A percentile compares a stretch with the other conserved stretches of the same genome.
Conservation (phyloP, 1,140 invertebrate species). For the Calosoma granatense region DNA sequence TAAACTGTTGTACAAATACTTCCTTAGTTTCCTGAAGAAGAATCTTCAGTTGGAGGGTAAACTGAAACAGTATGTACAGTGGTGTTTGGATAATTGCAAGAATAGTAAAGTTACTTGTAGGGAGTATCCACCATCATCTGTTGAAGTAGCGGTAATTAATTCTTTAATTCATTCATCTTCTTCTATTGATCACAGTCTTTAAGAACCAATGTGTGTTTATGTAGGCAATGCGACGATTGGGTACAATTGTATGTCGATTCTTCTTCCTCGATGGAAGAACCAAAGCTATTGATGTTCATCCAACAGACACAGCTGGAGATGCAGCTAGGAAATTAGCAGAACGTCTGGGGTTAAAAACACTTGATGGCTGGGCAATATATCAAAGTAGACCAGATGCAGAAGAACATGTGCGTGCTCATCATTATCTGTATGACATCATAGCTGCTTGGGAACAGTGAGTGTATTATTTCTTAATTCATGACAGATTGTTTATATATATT, state of each 20-base stretch:
- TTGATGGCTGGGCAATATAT: constrained; percentile 93
- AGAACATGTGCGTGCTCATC: constrained; percentile 84
- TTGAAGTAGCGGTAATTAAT: constrained; percentile 79
- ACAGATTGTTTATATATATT: not conserved
- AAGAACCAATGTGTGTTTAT: constrained; percentile 17
- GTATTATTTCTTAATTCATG: constrained; percentile 3
- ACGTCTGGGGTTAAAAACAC: constrained; percentile 69
- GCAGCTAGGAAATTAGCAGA: constrained; percentile 81
- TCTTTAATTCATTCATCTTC: not conserved
- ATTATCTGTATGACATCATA: constrained; percentile 90
- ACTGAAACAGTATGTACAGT: constrained; percentile 78
- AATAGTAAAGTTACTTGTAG: constrained; percentile 72
- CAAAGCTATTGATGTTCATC: constrained; percentile 91
- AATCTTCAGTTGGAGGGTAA: constrained; percentile 59
- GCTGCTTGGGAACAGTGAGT: constrained; percentile 85
- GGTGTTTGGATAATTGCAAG: constrained; percentile 88
- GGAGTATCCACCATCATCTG: constrained; percentile 78
- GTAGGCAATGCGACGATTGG: constrained; percentile 78
- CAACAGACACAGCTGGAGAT: constrained; percentile 85
- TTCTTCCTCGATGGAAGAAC: constrained; percentile 92
- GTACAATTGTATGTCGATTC: constrained; percentile 88
- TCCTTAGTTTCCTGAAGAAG: constrained; percentile 67
- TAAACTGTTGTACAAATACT: constrained; percentile 72
- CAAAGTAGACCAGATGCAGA: constrained; percentile 74
- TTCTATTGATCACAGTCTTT: not conserved